Percentiles rank a stretch among this genome's conserved stretches.
phyloP scores from a whole-genome alignment of 1,140 invertebrate species.

The Papilio aristodemus region DNA sequence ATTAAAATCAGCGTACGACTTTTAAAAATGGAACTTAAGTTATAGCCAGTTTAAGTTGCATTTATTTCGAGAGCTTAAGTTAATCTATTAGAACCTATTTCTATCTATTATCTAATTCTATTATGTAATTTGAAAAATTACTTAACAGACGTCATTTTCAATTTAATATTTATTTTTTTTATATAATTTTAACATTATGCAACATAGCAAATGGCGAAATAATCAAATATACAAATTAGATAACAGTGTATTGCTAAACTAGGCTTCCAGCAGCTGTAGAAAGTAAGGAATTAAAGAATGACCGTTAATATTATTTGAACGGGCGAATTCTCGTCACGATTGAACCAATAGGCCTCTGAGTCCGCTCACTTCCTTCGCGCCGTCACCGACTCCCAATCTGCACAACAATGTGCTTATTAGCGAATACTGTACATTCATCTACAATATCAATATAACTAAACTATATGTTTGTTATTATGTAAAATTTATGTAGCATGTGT shows the following conservation, averaged over 20 bases:
- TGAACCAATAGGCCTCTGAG: constrained; percentile 64
- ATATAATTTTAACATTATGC: background rate
- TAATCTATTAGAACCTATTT: too few relatives aligned
- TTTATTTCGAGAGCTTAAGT: too few relatives aligned
- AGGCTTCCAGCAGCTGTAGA: constrained; percentile 31
- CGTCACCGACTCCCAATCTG: constrained; percentile 39
- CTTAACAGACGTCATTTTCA: background rate
- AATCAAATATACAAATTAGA: constrained; percentile 22
- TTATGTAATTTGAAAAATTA: too few relatives aligned
- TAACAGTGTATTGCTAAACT: constrained; percentile 24
- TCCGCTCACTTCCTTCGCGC: constrained; percentile 61
- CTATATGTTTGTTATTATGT: background rate
- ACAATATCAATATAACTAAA: background rate
- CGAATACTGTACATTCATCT: constrained; percentile 27
- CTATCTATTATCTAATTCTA: too few relatives aligned
- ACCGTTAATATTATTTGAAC: constrained; percentile 36
- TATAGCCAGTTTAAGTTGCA: too few relatives aligned
- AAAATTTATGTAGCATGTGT: background rate
- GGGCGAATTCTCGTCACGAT: constrained; percentile 57
- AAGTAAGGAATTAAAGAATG: constrained; percentile 36
- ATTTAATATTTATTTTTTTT: background rate
- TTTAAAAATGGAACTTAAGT: too few relatives aligned
- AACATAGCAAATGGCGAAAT: background rate
- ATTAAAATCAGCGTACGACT: too few relatives aligned
- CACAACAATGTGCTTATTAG: constrained; percentile 39